These are phyloP conservation scores for Agriotes lineatus DNA, from an alignment of 2,888 invertebrate species.

Conservation along the genomic window DNA sequence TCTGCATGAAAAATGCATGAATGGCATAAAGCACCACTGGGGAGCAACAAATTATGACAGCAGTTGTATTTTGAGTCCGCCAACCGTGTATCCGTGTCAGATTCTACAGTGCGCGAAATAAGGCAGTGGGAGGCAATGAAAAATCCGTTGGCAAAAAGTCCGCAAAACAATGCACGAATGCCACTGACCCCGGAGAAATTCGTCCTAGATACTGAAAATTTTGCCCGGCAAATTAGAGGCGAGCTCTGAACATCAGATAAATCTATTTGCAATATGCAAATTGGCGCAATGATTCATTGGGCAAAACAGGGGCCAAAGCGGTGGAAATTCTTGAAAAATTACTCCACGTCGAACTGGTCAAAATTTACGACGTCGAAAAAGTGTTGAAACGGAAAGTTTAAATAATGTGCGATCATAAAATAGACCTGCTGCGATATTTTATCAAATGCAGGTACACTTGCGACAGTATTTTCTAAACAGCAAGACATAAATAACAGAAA, in stretches of 20 bases:
- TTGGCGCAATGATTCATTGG: conserved; percentile 17
- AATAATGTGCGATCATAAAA: no score
- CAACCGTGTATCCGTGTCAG: conserved; percentile 37
- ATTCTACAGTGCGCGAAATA: conserved; percentile 34
- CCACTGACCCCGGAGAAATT: conserved; percentile 34
- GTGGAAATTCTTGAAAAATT: conserved; percentile 12
- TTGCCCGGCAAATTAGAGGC: conserved; percentile 13
- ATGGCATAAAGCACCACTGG: conserved; percentile 13
- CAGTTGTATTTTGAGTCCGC: conserved; percentile 33
- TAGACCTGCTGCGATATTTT: no score
- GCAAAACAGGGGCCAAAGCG: no score
- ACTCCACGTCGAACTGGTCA: neutral
- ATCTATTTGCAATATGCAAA: conserved; percentile 15
- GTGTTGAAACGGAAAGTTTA: neutral
- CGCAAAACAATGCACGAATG: conserved; percentile 23
- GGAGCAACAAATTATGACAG: conserved; percentile 21
- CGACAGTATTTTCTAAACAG: neutral
- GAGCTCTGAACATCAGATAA: neutral
- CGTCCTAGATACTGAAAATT: conserved; percentile 24
- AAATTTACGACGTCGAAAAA: neutral
- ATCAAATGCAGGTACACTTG: no score
- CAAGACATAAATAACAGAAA: neutral
- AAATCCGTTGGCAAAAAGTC: conserved; percentile 22
- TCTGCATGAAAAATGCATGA: conserved; percentile 2
- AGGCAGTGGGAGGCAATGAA: conserved; percentile 31